Base-by-base conservation (phyloP, 1,140 invertebrate species). In the Ips typographus region DNA sequence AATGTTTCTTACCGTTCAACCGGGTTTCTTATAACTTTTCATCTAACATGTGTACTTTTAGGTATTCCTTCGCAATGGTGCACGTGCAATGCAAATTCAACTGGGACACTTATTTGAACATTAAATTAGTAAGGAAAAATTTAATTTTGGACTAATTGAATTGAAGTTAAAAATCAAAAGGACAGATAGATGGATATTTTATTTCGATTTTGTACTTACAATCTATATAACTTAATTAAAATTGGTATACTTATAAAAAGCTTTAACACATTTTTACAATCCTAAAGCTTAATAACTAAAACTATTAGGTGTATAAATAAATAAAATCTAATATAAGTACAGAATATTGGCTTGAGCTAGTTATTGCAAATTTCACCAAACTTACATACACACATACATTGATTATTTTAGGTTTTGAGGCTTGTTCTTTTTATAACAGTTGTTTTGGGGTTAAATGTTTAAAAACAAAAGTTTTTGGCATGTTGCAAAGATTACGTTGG, bases 401-500 rank as follows among this genome's bases (percentile, higher is more conserved):
- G 40, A 5, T 2, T 42, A 44, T n/a, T 70, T 49, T 38, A 52
- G 67, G 47, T 8, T 59, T 52, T 42, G 64, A 64, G 47, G 42
- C 37, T 43, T 41, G 53, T 36, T 37, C n/a, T 56, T 7, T 3
- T 56, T 56, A 56, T 22, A 22, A 22, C 22, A 22, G 22, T 22
- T 22, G 22, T 22, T 22, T 22, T 22, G 22, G 22, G 22, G 22
- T 22, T 22, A 22, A 22, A 22, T 22, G 22, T 22, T 22, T 22
- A 22, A 22, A 22, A 22, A 22, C 22, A 22, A 22, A 22, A 75
- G 65, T 77, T 73, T 78, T 78, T 78, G 77, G 77, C 73, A 77
- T 77, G 73, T 68, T 73, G 76, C 63, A 75, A 65, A 22, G 22
- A 22, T 22, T 22, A 22, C 22, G 40, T 61, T 63, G 40, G 40